phyloP scores from a whole-genome alignment of 2,797 vertebrate genomes.

The Pangasius mekongensis region DNA sequence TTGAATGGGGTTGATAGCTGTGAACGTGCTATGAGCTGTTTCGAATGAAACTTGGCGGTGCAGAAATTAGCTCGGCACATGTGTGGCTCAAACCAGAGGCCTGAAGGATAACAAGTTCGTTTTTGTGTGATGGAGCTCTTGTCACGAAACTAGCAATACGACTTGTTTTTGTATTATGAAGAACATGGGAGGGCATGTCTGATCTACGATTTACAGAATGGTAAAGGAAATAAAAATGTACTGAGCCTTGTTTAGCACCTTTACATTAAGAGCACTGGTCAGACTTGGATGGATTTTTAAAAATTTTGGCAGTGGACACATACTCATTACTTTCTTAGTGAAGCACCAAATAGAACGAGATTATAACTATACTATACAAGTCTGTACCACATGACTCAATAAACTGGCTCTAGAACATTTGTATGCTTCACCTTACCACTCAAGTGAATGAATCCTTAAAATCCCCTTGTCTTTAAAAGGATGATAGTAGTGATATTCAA shows the following conservation, averaged over 20 bases:
- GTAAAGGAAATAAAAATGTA: constrained; percentile 30
- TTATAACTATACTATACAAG: not conserved
- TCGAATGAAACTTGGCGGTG: constrained; percentile 47
- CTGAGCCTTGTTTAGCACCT: constrained; percentile 4
- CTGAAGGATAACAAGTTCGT: constrained; percentile 27
- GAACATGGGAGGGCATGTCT: constrained; percentile 11
- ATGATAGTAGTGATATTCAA: not conserved
- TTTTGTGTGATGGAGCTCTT: constrained; percentile 39
- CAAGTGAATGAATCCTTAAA: not conserved
- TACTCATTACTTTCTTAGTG: not conserved
- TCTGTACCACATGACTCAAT: not conserved
- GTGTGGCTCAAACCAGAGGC: constrained; percentile 39
- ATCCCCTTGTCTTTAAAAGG: not conserved
- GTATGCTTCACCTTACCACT: not conserved
- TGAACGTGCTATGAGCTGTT: constrained; percentile 48
- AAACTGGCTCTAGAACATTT: not conserved
- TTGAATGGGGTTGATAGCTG: constrained; percentile 39
- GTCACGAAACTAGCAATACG: constrained; percentile 37
- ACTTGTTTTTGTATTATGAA: constrained; percentile 34
- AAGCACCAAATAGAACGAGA: not conserved
- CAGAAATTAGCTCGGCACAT: constrained; percentile 41
- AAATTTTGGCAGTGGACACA: constrained; percentile 2
- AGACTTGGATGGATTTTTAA: constrained; percentile 24
- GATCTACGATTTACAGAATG: constrained; percentile 16
- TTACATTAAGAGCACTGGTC: constrained; percentile 1